Percentiles rank a stretch among this genome's conserved stretches.
These are phyloP conservation scores for Euspilapteryx auroguttella DNA, from an alignment of 2,888 invertebrate species.

Conservation along the genomic window DNA sequence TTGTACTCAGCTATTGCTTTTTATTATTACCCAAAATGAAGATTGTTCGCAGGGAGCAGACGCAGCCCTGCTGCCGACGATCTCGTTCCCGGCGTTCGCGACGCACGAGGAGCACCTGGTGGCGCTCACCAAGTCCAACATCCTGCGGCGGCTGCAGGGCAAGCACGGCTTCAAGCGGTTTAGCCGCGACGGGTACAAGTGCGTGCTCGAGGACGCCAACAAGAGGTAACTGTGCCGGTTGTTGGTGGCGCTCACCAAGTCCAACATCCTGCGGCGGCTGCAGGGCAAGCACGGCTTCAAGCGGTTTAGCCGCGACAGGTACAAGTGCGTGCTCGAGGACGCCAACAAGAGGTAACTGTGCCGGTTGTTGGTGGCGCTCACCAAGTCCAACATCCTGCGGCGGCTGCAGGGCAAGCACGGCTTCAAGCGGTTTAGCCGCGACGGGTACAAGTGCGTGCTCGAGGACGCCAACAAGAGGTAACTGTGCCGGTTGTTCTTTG, in stretches of 20 bases:
- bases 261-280: slow-evolving; percentile 78
- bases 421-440: slow-evolving; percentile 91
- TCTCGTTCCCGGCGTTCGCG: slow-evolving; percentile 97
- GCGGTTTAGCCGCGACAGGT: slow-evolving; percentile 93
- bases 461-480: slow-evolving; percentile 75
- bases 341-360: slow-evolving; percentile 53
- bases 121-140: slow-evolving; percentile 82
- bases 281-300: slow-evolving; percentile 93
- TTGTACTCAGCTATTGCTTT: too few relatives aligned
- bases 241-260: slow-evolving; percentile 83
- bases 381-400: slow-evolving; percentile 81
- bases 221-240: slow-evolving; percentile 32
- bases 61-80: slow-evolving; percentile 85
- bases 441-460: slow-evolving; percentile 88
- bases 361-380: slow-evolving; percentile 69
- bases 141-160: slow-evolving; percentile 80
- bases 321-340: slow-evolving; percentile 86
- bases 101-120: slow-evolving; percentile 94
- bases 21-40: too few relatives aligned
- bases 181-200: slow-evolving; percentile 91
- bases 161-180: slow-evolving; percentile 93
- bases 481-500: slow-evolving; percentile 55
- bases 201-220: slow-evolving; percentile 80
- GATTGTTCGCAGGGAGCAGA: slow-evolving; percentile 87
- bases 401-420: slow-evolving; percentile 89